Conservation (phyloP, 2,113 vertebrate genomes). For the Eulemur macaco region DNA sequence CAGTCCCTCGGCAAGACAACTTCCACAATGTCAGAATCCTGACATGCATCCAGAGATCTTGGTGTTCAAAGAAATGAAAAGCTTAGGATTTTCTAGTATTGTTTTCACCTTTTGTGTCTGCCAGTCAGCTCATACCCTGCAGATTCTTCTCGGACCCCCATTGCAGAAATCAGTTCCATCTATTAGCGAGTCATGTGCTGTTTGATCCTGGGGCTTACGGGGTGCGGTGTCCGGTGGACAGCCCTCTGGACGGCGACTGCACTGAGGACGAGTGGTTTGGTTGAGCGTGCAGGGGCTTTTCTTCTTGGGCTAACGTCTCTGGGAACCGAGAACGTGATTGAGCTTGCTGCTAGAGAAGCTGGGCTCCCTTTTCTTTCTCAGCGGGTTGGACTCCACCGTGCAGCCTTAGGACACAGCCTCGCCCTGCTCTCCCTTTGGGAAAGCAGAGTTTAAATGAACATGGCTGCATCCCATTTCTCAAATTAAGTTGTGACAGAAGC, state of each 20-base stretch:
- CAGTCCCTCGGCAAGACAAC: background rate
- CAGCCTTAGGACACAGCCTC: background rate
- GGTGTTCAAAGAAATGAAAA: background rate
- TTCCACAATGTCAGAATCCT: background rate
- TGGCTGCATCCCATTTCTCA: background rate
- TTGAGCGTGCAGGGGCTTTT: too few relatives aligned
- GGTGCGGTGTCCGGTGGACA: fast-evolving
- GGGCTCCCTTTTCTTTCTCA: background rate
- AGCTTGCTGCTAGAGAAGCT: background rate
- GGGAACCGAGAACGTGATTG: background rate
- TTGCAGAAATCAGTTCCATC: background rate
- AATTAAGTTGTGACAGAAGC: background rate
- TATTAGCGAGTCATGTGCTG: background rate
- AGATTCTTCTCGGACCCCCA: background rate
- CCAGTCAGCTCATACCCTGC: background rate
- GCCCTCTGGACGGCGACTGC: background rate
- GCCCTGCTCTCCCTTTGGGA: background rate
- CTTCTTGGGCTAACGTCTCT: background rate
- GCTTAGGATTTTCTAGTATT: background rate
- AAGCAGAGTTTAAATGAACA: background rate
- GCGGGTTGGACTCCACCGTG: background rate
- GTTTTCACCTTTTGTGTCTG: background rate
- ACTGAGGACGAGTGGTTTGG: background rate
- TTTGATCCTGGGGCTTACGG: background rate
- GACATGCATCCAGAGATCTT: background rate